phyloP scores from a whole-genome alignment of 2,797 vertebrate genomes.

The Manis pentadactyla region DNA sequence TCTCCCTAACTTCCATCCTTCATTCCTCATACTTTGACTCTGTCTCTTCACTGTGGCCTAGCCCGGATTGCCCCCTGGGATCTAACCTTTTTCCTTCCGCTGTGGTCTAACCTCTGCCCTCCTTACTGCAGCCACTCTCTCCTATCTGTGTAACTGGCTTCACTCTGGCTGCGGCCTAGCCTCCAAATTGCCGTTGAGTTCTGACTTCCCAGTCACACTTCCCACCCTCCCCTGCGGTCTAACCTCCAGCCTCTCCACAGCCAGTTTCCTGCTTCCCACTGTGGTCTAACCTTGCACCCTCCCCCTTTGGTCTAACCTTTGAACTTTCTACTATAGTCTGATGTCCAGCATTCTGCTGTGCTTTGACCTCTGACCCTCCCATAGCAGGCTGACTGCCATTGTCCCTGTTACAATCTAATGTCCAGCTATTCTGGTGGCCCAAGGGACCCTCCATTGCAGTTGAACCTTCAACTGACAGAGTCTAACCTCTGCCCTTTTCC shows the following conservation, averaged over 20 bases:
- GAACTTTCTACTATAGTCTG: not conserved
- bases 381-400: not conserved
- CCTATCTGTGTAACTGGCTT: too few species aligned
- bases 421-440: not conserved
- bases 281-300: not conserved
- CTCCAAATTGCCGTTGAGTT: not conserved
- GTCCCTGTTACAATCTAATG: not conserved
- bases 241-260: not conserved
- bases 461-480: not conserved
- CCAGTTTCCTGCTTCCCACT: not conserved
- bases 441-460: not conserved
- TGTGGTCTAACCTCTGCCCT: not conserved
- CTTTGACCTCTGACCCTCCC: not conserved
- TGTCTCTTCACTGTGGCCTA: not conserved
- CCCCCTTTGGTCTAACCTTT: not conserved
- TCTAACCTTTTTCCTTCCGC: not conserved
- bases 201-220: not conserved
- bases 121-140: not conserved
- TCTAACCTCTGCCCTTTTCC: not conserved
- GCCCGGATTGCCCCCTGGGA: fast-evolving
- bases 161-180: not conserved
- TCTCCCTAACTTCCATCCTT: not conserved
- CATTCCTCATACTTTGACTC: fast-evolving
- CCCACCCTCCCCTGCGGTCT: not conserved
- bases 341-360: fast-evolving